phyloP scores from a whole-genome alignment of 1,140 invertebrate genomes.

The Spodoptera frugiperda region DNA sequence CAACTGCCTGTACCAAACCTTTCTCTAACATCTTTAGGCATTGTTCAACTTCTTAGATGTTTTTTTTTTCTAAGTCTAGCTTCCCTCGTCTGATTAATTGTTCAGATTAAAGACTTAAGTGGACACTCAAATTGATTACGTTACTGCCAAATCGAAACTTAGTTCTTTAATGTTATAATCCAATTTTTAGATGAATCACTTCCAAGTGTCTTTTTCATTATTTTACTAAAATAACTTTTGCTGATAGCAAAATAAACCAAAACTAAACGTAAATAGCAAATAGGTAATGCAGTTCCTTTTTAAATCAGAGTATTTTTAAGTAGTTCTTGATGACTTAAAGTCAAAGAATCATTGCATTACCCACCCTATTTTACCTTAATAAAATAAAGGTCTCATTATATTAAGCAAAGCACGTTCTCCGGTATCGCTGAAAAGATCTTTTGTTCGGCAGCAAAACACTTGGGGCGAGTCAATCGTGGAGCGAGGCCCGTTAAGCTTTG shows the following conservation, averaged over 20 bases:
- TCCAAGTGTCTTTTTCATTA: too few species aligned
- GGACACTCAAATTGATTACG: slow-evolving; percentile 20
- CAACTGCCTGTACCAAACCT: slow-evolving; percentile 4
- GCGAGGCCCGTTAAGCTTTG: slow-evolving; percentile 70
- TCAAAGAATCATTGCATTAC: slow-evolving; percentile 43
- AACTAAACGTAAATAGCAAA: neutral
- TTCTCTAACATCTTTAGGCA: slow-evolving; percentile 7
- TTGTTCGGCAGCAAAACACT: slow-evolving; percentile 79
- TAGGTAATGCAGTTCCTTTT: neutral
- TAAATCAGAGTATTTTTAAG: slow-evolving; percentile 21
- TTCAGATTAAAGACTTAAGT: slow-evolving; percentile 16
- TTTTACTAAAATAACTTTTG: too few species aligned
- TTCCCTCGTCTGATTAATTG: slow-evolving; percentile 7
- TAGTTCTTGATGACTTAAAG: slow-evolving; percentile 18
- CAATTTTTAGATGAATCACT: too few species aligned
- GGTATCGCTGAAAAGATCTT: slow-evolving; percentile 76
- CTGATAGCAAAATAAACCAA: too few species aligned
- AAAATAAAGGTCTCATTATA: slow-evolving; percentile 81
- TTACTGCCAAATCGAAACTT: slow-evolving; percentile 1
- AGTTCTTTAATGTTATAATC: too few species aligned
- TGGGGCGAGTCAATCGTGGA: slow-evolving; percentile 76
- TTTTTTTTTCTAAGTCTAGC: slow-evolving; percentile 27
- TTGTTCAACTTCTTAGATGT: neutral
- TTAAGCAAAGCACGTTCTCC: slow-evolving; percentile 74
- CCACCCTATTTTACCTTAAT: slow-evolving; percentile 67